Conservation (phyloP, 2,888 invertebrate species). For the Arenicola marina region DNA sequence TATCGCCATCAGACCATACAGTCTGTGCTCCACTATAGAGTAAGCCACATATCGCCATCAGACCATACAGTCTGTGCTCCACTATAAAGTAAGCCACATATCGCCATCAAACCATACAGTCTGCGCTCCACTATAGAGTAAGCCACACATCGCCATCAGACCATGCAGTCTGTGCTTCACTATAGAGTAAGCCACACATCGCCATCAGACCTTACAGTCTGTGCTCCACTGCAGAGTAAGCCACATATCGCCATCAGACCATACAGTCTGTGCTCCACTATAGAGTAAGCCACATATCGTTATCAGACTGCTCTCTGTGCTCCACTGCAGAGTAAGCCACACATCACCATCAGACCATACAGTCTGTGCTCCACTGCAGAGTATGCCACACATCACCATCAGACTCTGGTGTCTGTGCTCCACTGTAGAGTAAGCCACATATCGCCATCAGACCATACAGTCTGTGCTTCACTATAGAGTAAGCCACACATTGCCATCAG, state of each 20-base stretch:
- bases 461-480: conserved; percentile 26
- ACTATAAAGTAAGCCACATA: conserved; percentile 25
- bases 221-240: conserved; percentile 26
- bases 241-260: conserved; percentile 20
- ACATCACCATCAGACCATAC: conserved; percentile 22
- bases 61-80: conserved; percentile 24
- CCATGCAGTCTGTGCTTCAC: conserved; percentile 24
- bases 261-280: conserved; percentile 20
- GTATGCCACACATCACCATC: conserved; percentile 22
- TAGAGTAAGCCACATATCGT: conserved; percentile 25
- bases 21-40: conserved; percentile 25
- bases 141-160: conserved; percentile 17
- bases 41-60: conserved; percentile 19
- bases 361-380: conserved; percentile 23
- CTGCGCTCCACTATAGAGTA: conserved; percentile 27
- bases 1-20: conserved; percentile 22
- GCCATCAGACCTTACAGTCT: conserved; percentile 24
- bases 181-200: conserved; percentile 24
- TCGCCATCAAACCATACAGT: conserved; percentile 22
- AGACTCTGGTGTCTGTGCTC: conserved; percentile 22
- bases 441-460: conserved; percentile 22
- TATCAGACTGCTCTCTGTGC: conserved; percentile 22
- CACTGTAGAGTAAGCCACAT: conserved; percentile 25
- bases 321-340: conserved; percentile 25
- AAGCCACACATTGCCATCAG: conserved; percentile 18